These are phyloP conservation scores for Tiphia femorata DNA, from an alignment of 2,888 invertebrate species.

Conservation along the genomic window DNA sequence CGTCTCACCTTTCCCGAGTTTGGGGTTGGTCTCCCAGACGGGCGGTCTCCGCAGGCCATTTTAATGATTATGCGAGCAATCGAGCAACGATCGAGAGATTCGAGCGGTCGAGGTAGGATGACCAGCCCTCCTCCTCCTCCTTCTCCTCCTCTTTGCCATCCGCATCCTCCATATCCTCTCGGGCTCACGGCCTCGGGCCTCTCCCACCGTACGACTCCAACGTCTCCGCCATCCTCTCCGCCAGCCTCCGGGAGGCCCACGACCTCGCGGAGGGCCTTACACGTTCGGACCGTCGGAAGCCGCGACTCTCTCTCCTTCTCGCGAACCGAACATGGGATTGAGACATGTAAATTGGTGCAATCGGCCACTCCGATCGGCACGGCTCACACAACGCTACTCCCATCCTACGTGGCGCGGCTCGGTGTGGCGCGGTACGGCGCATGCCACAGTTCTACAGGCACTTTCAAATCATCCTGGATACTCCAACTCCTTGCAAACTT, in stretches of 20 bases:
- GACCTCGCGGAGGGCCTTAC: conserved; percentile 38
- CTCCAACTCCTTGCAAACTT: too few relatives aligned
- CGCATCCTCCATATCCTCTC: not conserved
- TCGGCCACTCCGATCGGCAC: conserved; percentile 60
- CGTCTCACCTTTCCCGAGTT: conserved; percentile 22
- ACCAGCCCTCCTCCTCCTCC: conserved; percentile 4
- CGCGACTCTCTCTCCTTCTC: conserved; percentile 31
- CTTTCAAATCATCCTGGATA: conserved; percentile 45
- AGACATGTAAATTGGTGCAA: conserved; percentile 68
- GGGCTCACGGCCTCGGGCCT: not conserved
- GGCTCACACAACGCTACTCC: conserved; percentile 51
- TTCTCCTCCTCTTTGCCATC: not conserved
- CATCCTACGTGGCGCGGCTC: conserved; percentile 36
- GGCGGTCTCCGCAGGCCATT: conserved; percentile 16
- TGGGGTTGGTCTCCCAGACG: conserved; percentile 26
- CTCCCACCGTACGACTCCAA: not conserved
- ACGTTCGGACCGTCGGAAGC: conserved; percentile 29
- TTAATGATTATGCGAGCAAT: conserved; percentile 59
- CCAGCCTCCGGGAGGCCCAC: conserved; percentile 42
- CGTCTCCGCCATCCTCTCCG: conserved; percentile 4
- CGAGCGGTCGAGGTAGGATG: too few relatives aligned
- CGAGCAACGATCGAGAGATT: conserved; percentile 9
- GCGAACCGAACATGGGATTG: conserved; percentile 60
- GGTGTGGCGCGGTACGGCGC: too few relatives aligned
- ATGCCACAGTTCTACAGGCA: conserved; percentile 49